Percentiles rank a stretch among this genome's conserved stretches.
Conservation (phyloP, 2,113 vertebrate species). For the Casuarius casuarius region DNA sequence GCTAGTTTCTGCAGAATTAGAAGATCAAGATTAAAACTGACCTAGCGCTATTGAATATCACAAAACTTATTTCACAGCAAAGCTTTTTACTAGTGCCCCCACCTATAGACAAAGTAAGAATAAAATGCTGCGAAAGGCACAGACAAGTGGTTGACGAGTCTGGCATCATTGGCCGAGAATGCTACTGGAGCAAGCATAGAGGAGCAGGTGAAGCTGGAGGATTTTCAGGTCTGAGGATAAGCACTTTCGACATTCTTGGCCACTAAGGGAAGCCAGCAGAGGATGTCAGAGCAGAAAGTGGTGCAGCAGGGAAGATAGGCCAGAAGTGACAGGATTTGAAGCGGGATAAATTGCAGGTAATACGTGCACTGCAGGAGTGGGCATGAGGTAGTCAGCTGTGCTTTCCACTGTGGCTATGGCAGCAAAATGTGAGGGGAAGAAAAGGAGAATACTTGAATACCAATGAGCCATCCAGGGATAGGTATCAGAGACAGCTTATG, state of each 20-base stretch:
- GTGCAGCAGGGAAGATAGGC: background rate
- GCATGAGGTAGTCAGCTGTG: background rate
- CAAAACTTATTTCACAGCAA: background rate
- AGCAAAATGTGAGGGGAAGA: background rate
- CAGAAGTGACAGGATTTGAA: background rate
- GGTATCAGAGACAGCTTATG: background rate
- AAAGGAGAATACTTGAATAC: background rate
- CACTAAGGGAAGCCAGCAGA: background rate
- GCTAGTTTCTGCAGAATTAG: background rate
- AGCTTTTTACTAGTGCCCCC: background rate
- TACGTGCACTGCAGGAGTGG: background rate
- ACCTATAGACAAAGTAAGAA: background rate
- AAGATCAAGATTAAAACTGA: background rate
- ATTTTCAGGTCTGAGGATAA: background rate
- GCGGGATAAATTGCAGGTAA: background rate
- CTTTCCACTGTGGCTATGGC: background rate
- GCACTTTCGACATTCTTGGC: background rate
- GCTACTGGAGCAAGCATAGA: background rate
- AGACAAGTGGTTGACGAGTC: background rate
- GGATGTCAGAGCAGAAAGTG: rapidly evolving
- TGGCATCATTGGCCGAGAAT: background rate
- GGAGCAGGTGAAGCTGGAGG: background rate
- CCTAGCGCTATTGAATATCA: background rate
- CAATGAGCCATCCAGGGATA: background rate
- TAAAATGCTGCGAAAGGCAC: background rate